A percentile compares a stretch with the other conserved stretches of the same genome.
Evolutionary conservation across 2,113 vertebrate species (phyloP).

Genomic region (Nematolebias whitei): DNA sequence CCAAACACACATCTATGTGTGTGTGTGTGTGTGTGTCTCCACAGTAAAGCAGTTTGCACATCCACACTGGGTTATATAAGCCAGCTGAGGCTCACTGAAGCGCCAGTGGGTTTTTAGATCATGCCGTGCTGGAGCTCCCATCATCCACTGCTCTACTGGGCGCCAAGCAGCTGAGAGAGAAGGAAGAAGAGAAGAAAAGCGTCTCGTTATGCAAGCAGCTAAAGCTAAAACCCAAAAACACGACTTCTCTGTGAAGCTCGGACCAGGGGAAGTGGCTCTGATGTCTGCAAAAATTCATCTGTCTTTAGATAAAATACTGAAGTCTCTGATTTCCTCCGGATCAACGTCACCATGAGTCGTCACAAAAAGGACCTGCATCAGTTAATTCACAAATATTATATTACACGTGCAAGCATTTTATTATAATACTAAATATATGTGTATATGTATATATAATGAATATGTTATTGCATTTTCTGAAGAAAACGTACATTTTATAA

Average conservation of each 20-base stretch:
- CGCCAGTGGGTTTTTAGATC: constrained; percentile 78
- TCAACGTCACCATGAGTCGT: no score
- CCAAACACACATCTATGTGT: constrained; percentile 38
- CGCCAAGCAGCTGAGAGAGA: constrained; percentile 67
- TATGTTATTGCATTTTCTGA: no score
- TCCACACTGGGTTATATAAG: constrained; percentile 76
- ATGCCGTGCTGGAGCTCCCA: constrained; percentile 74
- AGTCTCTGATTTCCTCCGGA: no score
- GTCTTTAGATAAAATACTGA: no score
- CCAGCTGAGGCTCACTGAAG: constrained; percentile 73
- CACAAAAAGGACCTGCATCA: no score
- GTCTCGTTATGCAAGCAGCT: constrained; percentile 60
- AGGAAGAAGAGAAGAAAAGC: constrained; percentile 55
- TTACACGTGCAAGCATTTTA: no score
- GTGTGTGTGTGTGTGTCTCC: constrained; percentile 52
- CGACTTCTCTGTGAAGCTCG: constrained; percentile 6
- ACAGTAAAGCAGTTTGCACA: constrained; percentile 64
- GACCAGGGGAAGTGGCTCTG: constrained; percentile 18
- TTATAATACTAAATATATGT: no score
- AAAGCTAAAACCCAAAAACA: constrained; percentile 28
- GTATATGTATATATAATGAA: no score
- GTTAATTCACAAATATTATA: no score
- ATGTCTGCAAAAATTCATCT: not conserved
- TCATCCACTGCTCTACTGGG: constrained; percentile 71
- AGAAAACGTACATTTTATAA: no score